phyloP scores from a whole-genome alignment of 2,113 vertebrate species.

The Heteronetta atricapilla region DNA sequence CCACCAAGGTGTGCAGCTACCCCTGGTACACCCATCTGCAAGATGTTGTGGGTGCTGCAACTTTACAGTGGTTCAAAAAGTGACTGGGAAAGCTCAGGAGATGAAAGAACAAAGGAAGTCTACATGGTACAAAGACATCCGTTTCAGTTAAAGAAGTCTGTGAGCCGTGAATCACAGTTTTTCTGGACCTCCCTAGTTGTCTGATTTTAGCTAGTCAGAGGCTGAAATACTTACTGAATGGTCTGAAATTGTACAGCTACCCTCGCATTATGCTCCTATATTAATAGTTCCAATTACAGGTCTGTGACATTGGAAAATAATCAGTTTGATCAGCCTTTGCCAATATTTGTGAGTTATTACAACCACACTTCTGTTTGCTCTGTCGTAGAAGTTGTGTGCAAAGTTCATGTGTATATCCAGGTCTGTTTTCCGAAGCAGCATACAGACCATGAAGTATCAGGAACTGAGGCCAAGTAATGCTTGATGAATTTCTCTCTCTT shows the following conservation, averaged over 20 bases:
- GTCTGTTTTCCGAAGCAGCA: neutral
- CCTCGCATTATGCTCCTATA: neutral
- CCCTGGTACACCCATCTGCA: too few species aligned
- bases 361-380: neutral
- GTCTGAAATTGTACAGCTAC: neutral
- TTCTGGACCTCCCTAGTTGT: neutral
- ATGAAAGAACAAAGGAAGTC: neutral
- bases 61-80: neutral
- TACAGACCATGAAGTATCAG: neutral
- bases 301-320: neutral
- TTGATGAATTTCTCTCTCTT: conserved; percentile 17
- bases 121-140: neutral
- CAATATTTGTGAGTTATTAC: neutral
- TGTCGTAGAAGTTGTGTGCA: neutral
- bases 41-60: neutral
- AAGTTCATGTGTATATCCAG: neutral
- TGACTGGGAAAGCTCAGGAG: neutral
- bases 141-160: neutral
- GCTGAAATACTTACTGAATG: neutral
- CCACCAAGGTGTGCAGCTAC: neutral
- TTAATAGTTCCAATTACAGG: neutral
- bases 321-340: neutral
- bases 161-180: too few species aligned
- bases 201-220: neutral
- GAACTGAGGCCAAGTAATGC: neutral